Conservation (phyloP, 2,113 vertebrate genomes). For the Athene noctua region DNA sequence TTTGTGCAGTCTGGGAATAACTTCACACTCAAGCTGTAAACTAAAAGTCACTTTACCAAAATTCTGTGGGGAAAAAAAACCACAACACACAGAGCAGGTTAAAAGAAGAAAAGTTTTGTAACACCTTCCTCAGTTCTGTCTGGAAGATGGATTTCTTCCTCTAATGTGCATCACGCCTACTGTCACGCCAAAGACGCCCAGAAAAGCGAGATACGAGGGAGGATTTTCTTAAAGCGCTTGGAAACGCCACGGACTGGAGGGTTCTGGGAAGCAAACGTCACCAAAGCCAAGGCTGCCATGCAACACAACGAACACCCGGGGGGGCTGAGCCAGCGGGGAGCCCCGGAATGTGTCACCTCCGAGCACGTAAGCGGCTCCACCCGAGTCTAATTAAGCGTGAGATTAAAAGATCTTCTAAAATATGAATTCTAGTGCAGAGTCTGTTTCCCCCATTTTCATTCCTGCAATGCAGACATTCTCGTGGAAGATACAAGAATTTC, state of each 20-base stretch:
- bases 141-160: neutral
- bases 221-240: neutral
- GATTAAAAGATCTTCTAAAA: neutral
- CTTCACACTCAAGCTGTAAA: neutral
- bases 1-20: slow-evolving; percentile 44
- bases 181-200: neutral
- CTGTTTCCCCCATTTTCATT: neutral
- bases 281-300: neutral
- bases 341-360: neutral
- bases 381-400: neutral
- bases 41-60: neutral
- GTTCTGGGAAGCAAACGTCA: neutral
- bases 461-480: neutral
- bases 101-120: neutral
- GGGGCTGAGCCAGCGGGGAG: neutral
- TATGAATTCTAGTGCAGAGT: neutral
- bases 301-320: fast-evolving
- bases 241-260: fast-evolving
- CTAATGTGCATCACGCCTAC: fast-evolving
- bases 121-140: neutral
- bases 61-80: neutral
- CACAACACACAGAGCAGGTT: neutral
- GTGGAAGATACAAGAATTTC: neutral
- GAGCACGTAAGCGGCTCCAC: neutral
- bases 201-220: neutral